Base-by-base conservation (phyloP, 2,888 invertebrate genomes). In the Xestia ashworthii region DNA sequence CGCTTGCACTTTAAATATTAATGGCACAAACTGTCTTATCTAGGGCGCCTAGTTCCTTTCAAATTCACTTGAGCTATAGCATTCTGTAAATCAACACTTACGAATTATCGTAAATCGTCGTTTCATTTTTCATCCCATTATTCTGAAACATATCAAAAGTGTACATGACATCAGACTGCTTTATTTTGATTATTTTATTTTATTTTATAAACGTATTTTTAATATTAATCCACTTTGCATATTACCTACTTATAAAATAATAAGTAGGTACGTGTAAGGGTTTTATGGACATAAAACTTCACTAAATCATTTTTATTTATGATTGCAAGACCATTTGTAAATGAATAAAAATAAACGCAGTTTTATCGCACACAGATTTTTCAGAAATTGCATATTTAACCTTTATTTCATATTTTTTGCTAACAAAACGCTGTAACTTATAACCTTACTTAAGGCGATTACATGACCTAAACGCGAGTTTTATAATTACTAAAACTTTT, bases 71-170 rank as follows among this genome's bases (percentile, higher is more conserved):
- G 19, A 48, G 9, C n/a, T 25, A 32, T 55, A 44, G 5, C 4
- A 64, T 53, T 53, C 9, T 53, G 25, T 25, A 19, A 62, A 44
- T 6, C 22, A 22, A 14, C 4, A 46, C 1, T 53, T 25, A 11
- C 44, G 11, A 25, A 74, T 9, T 5, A 44, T 41, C 22, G 41
- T 32, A 32, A 32, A 2, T 32, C 32, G 32, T 32, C 3, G 32
- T 64, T 77, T 74, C 5, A 58, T 71, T 64, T 77, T 55, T 60
- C 76, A 76, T 46, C 55, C 32, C 78, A 81, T 81, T 58, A 80
- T 73, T 82, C 65, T 74, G 73, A 83, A 82, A 87, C 87, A 87
- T 87, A 87, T 87, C 87, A 87, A 82, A 62, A n/a, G 38, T 82
- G 69, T 74, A 75, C 53, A 79, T 71, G 64, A 75, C 77, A 69